These are phyloP conservation scores for Caradrina clavipalpis DNA, from an alignment of 2,888 invertebrate genomes.

Conservation along the genomic window DNA sequence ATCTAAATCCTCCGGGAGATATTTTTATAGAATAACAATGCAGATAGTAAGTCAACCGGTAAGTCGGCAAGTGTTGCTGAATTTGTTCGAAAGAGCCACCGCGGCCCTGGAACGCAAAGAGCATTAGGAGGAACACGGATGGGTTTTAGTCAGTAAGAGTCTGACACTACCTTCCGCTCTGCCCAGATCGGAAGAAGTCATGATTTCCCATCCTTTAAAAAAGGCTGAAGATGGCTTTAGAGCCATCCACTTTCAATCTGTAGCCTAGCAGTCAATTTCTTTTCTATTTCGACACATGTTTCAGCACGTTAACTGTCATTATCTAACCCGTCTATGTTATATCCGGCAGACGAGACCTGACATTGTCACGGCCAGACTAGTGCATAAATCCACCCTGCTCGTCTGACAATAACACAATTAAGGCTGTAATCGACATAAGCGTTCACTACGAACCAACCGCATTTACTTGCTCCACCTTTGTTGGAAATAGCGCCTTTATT, in stretches of 20 bases:
- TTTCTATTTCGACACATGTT: not conserved
- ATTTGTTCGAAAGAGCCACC: too few species aligned
- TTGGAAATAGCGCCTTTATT: not conserved
- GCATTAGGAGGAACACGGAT: too few species aligned
- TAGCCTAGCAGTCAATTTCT: not conserved
- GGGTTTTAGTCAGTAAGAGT: too few species aligned
- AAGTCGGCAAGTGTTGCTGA: too few species aligned
- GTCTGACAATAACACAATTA: slow-evolving; percentile 36
- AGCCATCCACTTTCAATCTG: not conserved
- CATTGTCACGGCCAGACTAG: slow-evolving; percentile 23
- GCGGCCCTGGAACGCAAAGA: too few species aligned
- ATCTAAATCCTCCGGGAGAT: too few species aligned
- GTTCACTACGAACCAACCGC: slow-evolving; percentile 2
- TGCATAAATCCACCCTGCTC: slow-evolving; percentile 12
- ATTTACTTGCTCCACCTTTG: not conserved
- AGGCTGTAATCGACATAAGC: slow-evolving; percentile 26
- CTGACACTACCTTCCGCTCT: too few species aligned
- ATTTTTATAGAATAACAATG: too few species aligned
- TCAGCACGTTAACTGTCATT: not conserved
- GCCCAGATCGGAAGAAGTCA: too few species aligned
- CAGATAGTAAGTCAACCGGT: too few species aligned
- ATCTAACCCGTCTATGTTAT: not conserved
- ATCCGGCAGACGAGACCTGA: slow-evolving; percentile 33
- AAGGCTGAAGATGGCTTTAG: too few species aligned
- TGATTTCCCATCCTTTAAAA: not conserved